Evolutionary conservation across 2,888 invertebrate species (phyloP), one percentile per base, ranked within the genome.

Genomic region (Drosophila ustulata): DNA sequence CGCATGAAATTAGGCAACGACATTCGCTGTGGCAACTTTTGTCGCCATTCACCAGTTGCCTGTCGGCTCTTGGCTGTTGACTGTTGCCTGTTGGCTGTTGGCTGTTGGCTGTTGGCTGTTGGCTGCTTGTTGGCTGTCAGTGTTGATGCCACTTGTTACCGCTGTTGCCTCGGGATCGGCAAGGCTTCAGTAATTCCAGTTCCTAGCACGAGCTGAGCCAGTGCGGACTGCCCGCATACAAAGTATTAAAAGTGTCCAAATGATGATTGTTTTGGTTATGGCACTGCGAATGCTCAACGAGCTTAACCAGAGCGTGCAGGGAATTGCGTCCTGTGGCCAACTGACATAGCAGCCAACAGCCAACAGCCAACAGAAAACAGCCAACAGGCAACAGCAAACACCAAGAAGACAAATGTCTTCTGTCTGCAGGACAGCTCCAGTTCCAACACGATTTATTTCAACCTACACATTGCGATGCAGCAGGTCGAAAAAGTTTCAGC

Each of bases 191-290:
- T 70, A 28, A 34, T 50, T 51, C 11, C 57, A 39, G 45, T 46
- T 45, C 9, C 58, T 55, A 41, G 71, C 63, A 28, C 18, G 25
- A 45, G 49, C 37, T 26, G 25, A 45, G 49, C 41, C 39, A n/a
- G 7, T 32, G 49, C 61, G 47, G 52, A 56, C 72, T 43, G 39
- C 50, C 65, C 62, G 68, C 70, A 81, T 78, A 80, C 74, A 89
- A 90, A 90, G 91, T 89, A 90, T 90, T 90, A 90, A 90, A 91
- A 89, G 84, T 85, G 90, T 90, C 91, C 90, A 89, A 90, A 89
- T 89, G 89, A 90, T 91, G 90, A 90, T 91, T 91, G 91, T 90
- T 90, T 90, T 86, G 84, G 89, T 87, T 90, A 85, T 85, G 82
- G 82, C 75, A 76, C 66, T 75, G 66, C 67, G 50, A 71, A 59